Evolutionary conservation across 2,797 vertebrate species (phyloP), one percentile per base, ranked within the genome.

Genomic region (Allochrocebus solatus): DNA sequence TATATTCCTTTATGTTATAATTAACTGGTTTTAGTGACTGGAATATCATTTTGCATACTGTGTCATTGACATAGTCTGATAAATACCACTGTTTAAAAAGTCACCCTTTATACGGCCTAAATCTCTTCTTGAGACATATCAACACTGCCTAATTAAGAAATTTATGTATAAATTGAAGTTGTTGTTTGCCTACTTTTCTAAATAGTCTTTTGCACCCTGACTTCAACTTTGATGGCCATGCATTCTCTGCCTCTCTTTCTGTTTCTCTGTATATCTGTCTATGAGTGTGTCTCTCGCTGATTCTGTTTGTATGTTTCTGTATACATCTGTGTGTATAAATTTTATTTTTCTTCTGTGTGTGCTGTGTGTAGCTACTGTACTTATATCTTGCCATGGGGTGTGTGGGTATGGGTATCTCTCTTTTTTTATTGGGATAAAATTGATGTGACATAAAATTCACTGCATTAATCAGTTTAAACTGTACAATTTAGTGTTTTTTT

Each of bases 21-120:
- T 92, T 79, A 95, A 96, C 72, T 78, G 8, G 2, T 89, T 75
- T 90, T 79, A 85, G 36, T 87, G 74, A 59, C 46, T 83, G 12
- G 89, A 95, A 76, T 95, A 57, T 61, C 53, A 93, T 74, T 94
- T 96, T 85, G 4, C 14, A n/a, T 75, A 61, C 57, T 94, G 39
- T 74, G 6, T 79, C 59, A 67, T 48, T 83, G 41, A 8, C 19
- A 72, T 28, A 85, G 22, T 59, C 26, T 95, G 96, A 57, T 75
- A 96, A 95, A 43, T 83, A 50, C 50, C n/a, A 91, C 12, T 59
- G 82, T 83, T 72, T 82, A 93, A 81, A 74, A 67, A 28, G 36
- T 74, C 48, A 57, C 16, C 10, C 61, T 89, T 86, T 22, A 50
- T 36, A 36, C 28, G 97, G 3, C 17, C 26, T 57, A 75, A 97